Percentiles rank a stretch among this genome's conserved stretches.
These are phyloP conservation scores for Rosalia funebris DNA, from an alignment of 2,888 invertebrate species.

Conservation along the genomic window DNA sequence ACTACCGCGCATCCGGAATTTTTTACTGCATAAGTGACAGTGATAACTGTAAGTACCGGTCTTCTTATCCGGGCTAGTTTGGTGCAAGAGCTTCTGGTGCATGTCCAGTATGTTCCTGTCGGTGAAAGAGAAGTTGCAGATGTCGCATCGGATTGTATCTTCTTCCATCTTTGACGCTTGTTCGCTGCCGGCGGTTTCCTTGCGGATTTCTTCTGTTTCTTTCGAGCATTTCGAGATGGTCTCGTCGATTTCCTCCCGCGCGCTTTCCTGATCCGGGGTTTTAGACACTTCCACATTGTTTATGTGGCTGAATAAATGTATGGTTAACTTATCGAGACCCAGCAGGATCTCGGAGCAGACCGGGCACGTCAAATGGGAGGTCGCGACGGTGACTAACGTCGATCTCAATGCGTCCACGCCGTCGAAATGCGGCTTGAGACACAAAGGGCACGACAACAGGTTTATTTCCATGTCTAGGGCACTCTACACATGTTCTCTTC, in stretches of 20 bases:
- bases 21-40: slow-evolving; percentile 82
- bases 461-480: slow-evolving; percentile 47
- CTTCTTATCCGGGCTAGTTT: slow-evolving; percentile 57
- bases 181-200: not conserved
- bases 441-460: slow-evolving; percentile 79
- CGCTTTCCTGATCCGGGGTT: slow-evolving; percentile 5
- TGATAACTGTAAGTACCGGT: slow-evolving; percentile 66
- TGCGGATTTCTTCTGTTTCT: not conserved
- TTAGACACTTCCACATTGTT: slow-evolving; percentile 2
- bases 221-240: slow-evolving; percentile 44
- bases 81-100: slow-evolving; percentile 79
- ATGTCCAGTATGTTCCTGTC: slow-evolving; percentile 76
- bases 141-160: slow-evolving; percentile 67
- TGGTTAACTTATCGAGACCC: slow-evolving; percentile 84
- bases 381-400: slow-evolving; percentile 79
- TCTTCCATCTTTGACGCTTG: slow-evolving; percentile 10
- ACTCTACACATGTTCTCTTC: too few species aligned
- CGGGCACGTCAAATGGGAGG: slow-evolving; percentile 79
- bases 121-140: slow-evolving; percentile 78
- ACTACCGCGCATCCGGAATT: slow-evolving; percentile 84
- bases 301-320: slow-evolving; percentile 75
- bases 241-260: slow-evolving; percentile 52
- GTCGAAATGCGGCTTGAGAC: slow-evolving; percentile 77
- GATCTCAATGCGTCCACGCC: slow-evolving; percentile 76
- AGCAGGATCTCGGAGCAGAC: slow-evolving; percentile 79